Evolutionary conservation across 92 coral and sea anemone species (phyloP).

Genomic region (Diadumene lineata): DNA sequence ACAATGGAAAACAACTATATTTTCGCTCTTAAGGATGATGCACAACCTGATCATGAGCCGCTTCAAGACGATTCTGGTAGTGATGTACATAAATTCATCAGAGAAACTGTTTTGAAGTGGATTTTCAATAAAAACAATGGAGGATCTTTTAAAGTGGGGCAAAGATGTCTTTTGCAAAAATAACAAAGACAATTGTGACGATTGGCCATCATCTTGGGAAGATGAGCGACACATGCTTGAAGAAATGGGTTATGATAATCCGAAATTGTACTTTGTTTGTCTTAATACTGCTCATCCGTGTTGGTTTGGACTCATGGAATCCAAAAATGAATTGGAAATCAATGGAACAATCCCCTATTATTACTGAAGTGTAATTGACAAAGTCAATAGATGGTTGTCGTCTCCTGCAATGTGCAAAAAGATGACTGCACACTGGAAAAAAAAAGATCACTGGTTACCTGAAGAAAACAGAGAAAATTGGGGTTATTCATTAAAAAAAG

Average conservation of each 20-base stretch:
- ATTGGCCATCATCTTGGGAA: conserved; percentile 66
- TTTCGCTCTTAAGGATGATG: not conserved
- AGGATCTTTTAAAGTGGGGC: conserved; percentile 63
- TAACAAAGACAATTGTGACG: conserved; percentile 26
- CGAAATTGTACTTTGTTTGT: conserved; percentile 55
- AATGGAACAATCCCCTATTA: conserved; percentile 43
- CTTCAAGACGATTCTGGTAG: not conserved
- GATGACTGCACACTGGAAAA: conserved; percentile 59
- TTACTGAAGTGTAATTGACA: conserved; percentile 47
- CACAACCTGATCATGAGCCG: not conserved
- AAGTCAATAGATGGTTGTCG: conserved; percentile 60
- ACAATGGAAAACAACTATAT: not conserved
- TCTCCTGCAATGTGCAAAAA: conserved; percentile 51
- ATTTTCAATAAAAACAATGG: conserved; percentile 50
- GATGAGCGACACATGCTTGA: conserved; percentile 44
- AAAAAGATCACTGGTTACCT: conserved; percentile 54
- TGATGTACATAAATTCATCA: conserved; percentile 30
- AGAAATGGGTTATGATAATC: conserved; percentile 40
- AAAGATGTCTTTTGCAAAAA: conserved; percentile 39
- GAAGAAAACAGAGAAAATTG: conserved; percentile 33
- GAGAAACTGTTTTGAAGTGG: conserved; percentile 47
- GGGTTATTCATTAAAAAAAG: conserved; percentile 47
- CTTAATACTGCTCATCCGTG: conserved; percentile 59
- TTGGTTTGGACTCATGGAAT: conserved; percentile 44
- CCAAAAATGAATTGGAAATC: conserved; percentile 31